These are phyloP conservation scores for Centropus bengalensis DNA, from an alignment of 2,113 vertebrate species.

Conservation along the genomic window DNA sequence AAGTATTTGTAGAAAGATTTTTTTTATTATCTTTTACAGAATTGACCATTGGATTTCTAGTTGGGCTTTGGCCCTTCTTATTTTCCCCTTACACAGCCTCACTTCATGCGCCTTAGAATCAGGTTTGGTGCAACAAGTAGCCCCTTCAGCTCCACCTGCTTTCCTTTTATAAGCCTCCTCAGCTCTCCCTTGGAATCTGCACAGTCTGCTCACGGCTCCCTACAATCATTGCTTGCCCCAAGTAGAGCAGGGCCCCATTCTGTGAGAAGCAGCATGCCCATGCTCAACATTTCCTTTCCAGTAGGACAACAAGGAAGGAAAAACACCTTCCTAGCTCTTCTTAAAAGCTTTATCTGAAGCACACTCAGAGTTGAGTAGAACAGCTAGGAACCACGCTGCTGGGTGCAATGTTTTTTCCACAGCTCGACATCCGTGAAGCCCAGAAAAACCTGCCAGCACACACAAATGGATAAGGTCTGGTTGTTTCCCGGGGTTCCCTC, in stretches of 20 bases:
- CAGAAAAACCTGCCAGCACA: background rate
- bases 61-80: no score
- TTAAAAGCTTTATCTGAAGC: background rate
- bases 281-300: background rate
- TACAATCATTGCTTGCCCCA: fast-evolving
- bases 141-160: background rate
- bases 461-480: fast-evolving
- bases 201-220: background rate
- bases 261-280: fast-evolving
- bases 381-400: background rate
- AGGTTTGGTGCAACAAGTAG: background rate
- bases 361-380: fast-evolving
- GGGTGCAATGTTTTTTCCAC: background rate
- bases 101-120: background rate
- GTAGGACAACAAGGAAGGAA: background rate
- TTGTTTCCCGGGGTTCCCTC: background rate
- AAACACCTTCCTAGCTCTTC: background rate
- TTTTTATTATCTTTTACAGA: no score
- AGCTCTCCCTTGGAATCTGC: background rate
- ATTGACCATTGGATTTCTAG: no score
- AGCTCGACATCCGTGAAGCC: fast-evolving
- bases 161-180: background rate
- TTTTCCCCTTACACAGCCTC: no score
- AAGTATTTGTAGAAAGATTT: no score
- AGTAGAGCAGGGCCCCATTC: fast-evolving